phyloP scores from a whole-genome alignment of 37 sponge, comb jelly and placozoan genomes.

The Lycopodina hypogea region DNA sequence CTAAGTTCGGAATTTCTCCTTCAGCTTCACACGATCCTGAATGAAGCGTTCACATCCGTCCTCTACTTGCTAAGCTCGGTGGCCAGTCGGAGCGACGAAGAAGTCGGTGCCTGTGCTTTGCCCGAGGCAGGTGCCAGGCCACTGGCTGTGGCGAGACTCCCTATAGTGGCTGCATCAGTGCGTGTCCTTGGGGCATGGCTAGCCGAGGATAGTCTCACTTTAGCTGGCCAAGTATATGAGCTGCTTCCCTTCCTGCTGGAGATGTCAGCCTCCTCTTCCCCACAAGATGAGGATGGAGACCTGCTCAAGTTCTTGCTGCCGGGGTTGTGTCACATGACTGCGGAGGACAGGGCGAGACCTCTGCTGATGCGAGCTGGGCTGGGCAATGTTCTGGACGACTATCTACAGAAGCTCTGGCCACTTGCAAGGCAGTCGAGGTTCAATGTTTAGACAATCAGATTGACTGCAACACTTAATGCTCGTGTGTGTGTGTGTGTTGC shows the following conservation, averaged over 20 bases:
- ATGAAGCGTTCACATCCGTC: conserved; percentile 43
- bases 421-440: conserved; percentile 1
- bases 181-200: conserved; percentile 82
- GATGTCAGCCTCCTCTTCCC: conserved; percentile 2
- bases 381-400: neutral
- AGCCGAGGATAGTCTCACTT: conserved; percentile 66
- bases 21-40: conserved; percentile 61
- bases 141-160: neutral
- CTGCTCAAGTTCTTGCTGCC: conserved; percentile 59
- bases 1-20: conserved; percentile 39
- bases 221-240: conserved; percentile 38
- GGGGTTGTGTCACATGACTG: conserved; percentile 59
- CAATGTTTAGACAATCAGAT: neutral
- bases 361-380: conserved; percentile 23
- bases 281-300: conserved; percentile 3
- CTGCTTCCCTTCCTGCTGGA: conserved; percentile 57
- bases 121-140: neutral
- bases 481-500: neutral
- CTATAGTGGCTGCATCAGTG: conserved; percentile 13
- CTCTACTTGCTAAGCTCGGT: conserved; percentile 23
- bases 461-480: neutral
- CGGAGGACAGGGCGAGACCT: conserved; percentile 47
- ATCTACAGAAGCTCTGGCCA: conserved; percentile 14
- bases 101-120: too few relatives aligned
- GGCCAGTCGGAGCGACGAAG: neutral